Conservation (phyloP, 2,113 vertebrate species). For the Chionis minor region DNA sequence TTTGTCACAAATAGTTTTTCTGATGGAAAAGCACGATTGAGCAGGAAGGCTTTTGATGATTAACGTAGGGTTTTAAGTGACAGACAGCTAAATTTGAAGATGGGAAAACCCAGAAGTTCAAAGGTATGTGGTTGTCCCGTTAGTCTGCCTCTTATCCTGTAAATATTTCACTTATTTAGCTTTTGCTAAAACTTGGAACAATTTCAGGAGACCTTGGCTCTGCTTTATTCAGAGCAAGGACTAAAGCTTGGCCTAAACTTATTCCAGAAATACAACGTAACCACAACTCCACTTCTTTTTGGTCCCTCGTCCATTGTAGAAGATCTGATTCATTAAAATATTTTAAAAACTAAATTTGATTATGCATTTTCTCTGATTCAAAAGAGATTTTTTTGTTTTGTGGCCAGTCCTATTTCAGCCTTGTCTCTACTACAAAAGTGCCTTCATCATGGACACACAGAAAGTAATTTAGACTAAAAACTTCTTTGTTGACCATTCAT, state of each 20-base stretch:
- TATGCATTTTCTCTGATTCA: neutral
- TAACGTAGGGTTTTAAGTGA: neutral
- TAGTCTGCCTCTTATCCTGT: neutral
- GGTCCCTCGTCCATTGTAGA: neutral
- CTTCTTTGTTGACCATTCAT: neutral
- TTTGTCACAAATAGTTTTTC: neutral
- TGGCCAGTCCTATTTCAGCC: neutral
- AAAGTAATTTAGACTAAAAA: conserved; percentile 5
- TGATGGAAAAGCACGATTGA: neutral
- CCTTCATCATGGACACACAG: neutral
- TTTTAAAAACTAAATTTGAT: neutral
- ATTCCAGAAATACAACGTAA: neutral
- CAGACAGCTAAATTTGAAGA: neutral
- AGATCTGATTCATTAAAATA: neutral
- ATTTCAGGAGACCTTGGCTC: neutral
- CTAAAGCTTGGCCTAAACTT: neutral
- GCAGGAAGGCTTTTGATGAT: neutral
- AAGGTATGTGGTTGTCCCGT: neutral
- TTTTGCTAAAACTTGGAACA: neutral
- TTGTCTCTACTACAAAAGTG: neutral
- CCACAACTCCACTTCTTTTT: neutral
- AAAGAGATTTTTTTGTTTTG: neutral
- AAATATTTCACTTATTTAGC: neutral
- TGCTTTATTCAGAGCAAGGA: neutral
- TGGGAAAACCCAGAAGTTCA: neutral